Base-by-base conservation (phyloP, 1,140 invertebrate genomes). In the Ptiloglossa arizonensis region DNA sequence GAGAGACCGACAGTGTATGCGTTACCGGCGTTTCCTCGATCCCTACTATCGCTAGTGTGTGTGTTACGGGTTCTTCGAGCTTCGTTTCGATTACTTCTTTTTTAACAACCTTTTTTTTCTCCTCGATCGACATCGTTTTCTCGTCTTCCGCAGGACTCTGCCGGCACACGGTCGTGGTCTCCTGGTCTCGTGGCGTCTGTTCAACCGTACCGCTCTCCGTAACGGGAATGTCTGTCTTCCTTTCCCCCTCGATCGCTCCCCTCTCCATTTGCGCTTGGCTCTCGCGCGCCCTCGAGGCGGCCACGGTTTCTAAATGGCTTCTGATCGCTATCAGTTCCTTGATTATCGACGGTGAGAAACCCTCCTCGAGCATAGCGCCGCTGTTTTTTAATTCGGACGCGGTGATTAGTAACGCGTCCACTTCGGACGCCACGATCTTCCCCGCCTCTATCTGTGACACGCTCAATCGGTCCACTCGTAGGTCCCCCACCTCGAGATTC, bases 351-450 rank as follows among this genome's bases (percentile, higher is more conserved):
- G 91, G 89, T 41, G 89, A 89, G 0, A 93, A 76, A 38, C 80
- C 82, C 0, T 68, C 82, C 5, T 88, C 86, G 32, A 81, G 63
- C 5, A 80, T 67, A 2, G 72, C 80, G 8, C 60, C 74, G n/a
- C 71, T 73, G 24, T 81, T 88, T 5, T 79, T 86, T 85, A 95
- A 93, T 90, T 96, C 95, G n/a, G 94, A 92, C 0, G 95, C 94
- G 52, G 95, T 94, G 79, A 97, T 93, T 5, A 95, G 94, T 50
- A 94, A 93, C 2, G 96, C 95, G 87, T 97, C 96, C 48, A 97
- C 95, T 88, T 97, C 96, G 1, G 96, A 97, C 0, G 96, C 96
- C 22, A 95, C 92, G 63, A 97, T 96, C 88, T 96, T 96, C 50
- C 94, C 95, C 0, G 96, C 96, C 87, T 96, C 95, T 24, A 97